Conservation (phyloP, 1,140 invertebrate genomes). For the Ericerus pela region DNA sequence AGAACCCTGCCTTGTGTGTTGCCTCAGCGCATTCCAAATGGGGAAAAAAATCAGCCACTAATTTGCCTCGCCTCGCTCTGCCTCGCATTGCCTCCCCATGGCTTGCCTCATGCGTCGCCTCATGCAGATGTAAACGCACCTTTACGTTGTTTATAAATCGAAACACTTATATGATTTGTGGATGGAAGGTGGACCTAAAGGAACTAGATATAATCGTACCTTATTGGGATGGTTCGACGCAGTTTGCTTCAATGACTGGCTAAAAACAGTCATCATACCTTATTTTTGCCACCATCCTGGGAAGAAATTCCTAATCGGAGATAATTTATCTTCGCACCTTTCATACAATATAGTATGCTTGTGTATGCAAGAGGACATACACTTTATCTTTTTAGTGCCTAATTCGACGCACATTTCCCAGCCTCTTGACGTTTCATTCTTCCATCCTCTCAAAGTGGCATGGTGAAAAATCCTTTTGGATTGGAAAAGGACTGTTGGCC, state of each 20-base stretch:
- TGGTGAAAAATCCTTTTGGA: conserved; percentile 29
- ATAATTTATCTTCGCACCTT: conserved; percentile 32
- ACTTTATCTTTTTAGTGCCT: conserved; percentile 30
- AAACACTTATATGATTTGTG: conserved; percentile 29
- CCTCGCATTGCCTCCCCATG: too few relatives aligned
- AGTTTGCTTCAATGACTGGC: conserved; percentile 30
- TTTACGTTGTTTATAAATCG: conserved; percentile 26
- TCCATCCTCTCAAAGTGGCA: conserved; percentile 27
- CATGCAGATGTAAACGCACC: too few relatives aligned
- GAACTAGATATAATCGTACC: conserved; percentile 27
- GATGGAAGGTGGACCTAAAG: conserved; percentile 26
- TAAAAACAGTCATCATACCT: conserved; percentile 23
- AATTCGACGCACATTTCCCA: conserved; percentile 33
- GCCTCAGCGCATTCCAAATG: too few relatives aligned
- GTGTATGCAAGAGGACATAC: conserved; percentile 29
- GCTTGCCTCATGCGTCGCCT: too few relatives aligned
- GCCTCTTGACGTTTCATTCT: conserved; percentile 32
- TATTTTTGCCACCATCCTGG: conserved; percentile 20
- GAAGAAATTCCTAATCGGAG: conserved; percentile 28
- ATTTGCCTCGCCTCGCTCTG: too few relatives aligned
- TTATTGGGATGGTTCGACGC: conserved; percentile 29
- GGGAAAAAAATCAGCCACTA: too few relatives aligned
- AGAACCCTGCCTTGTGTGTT: too few relatives aligned
- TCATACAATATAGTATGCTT: conserved; percentile 24
- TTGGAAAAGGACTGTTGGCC: conserved; percentile 22